Evolutionary conservation across 2,888 invertebrate species (phyloP).

Genomic region (Hydropsyche betteni): DNA sequence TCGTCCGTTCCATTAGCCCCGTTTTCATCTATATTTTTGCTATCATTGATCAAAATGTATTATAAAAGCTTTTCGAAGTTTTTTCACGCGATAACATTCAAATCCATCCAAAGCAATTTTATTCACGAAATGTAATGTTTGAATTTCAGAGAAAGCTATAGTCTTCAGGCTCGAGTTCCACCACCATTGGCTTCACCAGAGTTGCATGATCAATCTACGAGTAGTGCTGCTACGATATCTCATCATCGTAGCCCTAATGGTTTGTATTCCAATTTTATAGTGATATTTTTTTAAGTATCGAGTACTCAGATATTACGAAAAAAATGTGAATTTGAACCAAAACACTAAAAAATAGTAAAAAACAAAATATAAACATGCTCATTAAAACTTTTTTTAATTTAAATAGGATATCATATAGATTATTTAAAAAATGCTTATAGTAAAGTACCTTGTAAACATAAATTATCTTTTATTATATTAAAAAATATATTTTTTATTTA

Average conservation of each 20-base stretch:
- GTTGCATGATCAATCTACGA: conserved; percentile 65
- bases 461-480: no score
- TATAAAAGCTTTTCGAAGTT: conserved; percentile 12
- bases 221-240: conserved; percentile 60
- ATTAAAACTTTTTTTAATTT: no score
- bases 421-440: not conserved
- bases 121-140: not conserved
- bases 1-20: not conserved
- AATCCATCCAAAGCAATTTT: not conserved
- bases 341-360: not conserved
- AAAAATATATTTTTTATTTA: no score
- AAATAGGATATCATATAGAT: no score
- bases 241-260: conserved; percentile 63
- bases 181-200: conserved; percentile 73
- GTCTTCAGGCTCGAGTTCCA: conserved; percentile 66
- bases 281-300: not conserved
- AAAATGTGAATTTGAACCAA: no score
- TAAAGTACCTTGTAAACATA: not conserved
- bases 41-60: conserved; percentile 11
- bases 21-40: conserved; percentile 18
- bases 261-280: conserved; percentile 48
- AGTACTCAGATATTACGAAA: no score
- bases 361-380: no score
- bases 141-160: conserved; percentile 66
- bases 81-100: not conserved